phyloP scores from a whole-genome alignment of 1,140 invertebrate genomes.

The Harpegnathos saltator region DNA sequence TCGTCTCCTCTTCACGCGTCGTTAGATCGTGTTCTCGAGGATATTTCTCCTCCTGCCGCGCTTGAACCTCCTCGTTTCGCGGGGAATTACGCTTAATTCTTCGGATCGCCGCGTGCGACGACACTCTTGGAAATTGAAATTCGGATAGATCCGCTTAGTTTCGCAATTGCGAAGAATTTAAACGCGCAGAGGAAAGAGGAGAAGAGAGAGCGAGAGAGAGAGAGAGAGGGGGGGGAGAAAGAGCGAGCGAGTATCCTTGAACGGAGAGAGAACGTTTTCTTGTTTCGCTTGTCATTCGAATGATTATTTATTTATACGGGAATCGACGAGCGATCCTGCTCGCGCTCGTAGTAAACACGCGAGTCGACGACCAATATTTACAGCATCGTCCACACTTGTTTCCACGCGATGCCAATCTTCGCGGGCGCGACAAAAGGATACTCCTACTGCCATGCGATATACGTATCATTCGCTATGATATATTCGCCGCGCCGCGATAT shows the following conservation, averaged over 20 bases:
- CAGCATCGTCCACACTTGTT: not conserved
- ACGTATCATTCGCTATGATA: conserved; percentile 1
- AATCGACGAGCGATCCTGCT: conserved; percentile 6
- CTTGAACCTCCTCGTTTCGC: no score
- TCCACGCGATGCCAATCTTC: conserved; percentile 13
- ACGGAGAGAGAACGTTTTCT: not conserved
- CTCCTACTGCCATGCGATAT: not conserved
- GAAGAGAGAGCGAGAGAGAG: not conserved
- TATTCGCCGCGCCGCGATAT: not conserved
- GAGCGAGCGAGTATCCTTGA: conserved; percentile 16
- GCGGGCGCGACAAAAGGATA: not conserved
- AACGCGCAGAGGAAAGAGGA: not conserved
- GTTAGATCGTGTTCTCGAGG: not conserved
- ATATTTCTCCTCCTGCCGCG: not conserved
- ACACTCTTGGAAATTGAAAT: not conserved
- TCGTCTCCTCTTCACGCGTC: not conserved
- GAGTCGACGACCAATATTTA: not conserved
- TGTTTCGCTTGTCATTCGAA: not conserved
- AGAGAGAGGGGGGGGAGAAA: not conserved
- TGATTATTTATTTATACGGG: conserved; percentile 20
- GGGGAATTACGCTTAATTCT: not conserved
- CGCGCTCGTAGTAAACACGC: not conserved
- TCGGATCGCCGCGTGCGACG: not conserved
- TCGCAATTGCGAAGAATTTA: not conserved
- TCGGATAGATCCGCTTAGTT: conserved; percentile 25